Evolutionary conservation across 2,888 invertebrate genomes (phyloP).

Genomic region (Drosophila mimica): DNA sequence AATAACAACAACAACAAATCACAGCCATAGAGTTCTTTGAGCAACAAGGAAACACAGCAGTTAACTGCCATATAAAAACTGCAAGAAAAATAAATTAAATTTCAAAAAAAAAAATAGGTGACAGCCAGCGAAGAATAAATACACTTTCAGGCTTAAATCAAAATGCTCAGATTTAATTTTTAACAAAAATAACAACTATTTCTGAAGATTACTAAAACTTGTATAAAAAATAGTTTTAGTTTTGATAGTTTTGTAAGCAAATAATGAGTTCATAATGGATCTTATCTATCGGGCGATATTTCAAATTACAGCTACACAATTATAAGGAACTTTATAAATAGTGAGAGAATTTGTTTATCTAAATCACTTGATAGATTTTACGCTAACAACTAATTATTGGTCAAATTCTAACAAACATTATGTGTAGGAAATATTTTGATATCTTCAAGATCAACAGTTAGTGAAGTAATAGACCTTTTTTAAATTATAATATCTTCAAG

Average conservation of each 20-base stretch:
- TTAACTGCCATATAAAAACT: constrained; percentile 46
- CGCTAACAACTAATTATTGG: too few species aligned
- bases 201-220: too few species aligned
- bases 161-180: neutral
- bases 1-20: constrained; percentile 17
- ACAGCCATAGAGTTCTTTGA: constrained; percentile 55
- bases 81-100: neutral
- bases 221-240: too few species aligned
- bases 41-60: constrained; percentile 70
- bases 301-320: fast-evolving
- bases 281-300: neutral
- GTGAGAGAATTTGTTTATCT: neutral
- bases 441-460: neutral
- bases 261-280: neutral
- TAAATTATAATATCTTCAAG: neutral
- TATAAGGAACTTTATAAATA: fast-evolving
- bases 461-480: too few species aligned
- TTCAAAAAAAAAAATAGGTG: neutral
- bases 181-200: neutral
- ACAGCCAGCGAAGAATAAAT: neutral
- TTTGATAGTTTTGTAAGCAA: too few species aligned
- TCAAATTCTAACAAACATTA: too few species aligned
- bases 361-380: neutral
- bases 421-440: neutral
- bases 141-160: neutral